Conservation (phyloP, 1,140 invertebrate genomes). For the Coenobita brevimanus region DNA sequence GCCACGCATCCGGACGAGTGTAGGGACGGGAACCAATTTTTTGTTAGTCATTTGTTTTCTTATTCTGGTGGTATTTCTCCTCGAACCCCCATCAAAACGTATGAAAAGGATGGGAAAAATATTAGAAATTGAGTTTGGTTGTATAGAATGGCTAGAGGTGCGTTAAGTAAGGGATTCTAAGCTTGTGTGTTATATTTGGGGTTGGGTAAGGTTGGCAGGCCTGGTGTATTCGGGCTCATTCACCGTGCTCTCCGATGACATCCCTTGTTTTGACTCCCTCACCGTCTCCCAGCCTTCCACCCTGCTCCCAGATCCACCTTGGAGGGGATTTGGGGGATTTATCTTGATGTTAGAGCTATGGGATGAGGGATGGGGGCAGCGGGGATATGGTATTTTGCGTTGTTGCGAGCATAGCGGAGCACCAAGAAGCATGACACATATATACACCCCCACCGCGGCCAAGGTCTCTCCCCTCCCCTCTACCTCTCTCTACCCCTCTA, state of each 20-base stretch:
- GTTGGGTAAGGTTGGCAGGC: conserved; percentile 12
- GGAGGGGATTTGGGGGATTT: no score
- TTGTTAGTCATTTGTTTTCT: conserved; percentile 37
- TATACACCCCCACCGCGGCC: conserved; percentile 31
- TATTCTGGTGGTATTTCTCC: conserved; percentile 13
- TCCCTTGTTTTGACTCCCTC: conserved; percentile 24
- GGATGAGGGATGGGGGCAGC: background rate
- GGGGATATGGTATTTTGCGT: background rate
- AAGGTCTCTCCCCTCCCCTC: conserved; percentile 31
- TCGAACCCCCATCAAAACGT: background rate
- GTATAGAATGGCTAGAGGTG: background rate
- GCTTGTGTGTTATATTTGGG: conserved; percentile 23
- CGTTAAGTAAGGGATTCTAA: background rate
- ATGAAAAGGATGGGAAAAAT: background rate
- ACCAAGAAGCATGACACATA: conserved; percentile 44
- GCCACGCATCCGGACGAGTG: conserved; percentile 46
- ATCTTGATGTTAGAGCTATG: no score
- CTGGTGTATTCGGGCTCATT: conserved; percentile 56
- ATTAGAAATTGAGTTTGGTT: background rate
- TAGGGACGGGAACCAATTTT: conserved; percentile 40
- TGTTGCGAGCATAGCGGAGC: conserved; percentile 6
- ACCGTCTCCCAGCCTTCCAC: background rate
- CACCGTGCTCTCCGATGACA: conserved; percentile 42
- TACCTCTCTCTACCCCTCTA: background rate
- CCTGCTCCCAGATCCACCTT: no score